Conservation (phyloP, 2,797 vertebrate genomes). For the Orestias chungarensis region DNA sequence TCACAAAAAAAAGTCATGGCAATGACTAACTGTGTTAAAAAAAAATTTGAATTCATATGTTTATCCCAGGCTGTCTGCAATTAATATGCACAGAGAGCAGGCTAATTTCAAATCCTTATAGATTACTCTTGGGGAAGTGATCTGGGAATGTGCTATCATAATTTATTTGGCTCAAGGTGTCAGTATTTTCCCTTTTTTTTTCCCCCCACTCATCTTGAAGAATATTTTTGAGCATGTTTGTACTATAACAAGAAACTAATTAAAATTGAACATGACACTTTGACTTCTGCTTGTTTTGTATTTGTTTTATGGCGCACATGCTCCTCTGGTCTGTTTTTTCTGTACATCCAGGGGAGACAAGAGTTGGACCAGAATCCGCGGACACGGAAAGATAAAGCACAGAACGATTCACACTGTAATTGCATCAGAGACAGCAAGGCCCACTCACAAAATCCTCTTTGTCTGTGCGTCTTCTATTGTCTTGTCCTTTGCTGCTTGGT, state of each 20-base stretch:
- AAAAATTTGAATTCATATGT: constrained; percentile 69
- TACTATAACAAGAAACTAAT: constrained; percentile 64
- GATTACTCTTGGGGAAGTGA: constrained; percentile 65
- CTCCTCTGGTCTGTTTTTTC: constrained; percentile 5
- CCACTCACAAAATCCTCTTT: constrained; percentile 61
- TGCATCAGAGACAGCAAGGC: constrained; percentile 64
- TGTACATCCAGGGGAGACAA: constrained; percentile 6
- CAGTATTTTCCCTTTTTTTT: constrained; percentile 16
- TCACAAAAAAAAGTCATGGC: constrained; percentile 47
- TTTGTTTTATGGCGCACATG: constrained; percentile 21
- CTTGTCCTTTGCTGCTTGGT: constrained; percentile 62
- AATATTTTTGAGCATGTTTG: constrained; percentile 55
- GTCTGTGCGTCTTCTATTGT: constrained; percentile 63
- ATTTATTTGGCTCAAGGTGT: constrained; percentile 70
- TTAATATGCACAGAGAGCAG: constrained; percentile 68
- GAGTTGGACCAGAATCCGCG: constrained; percentile 33
- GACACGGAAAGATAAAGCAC: constrained; percentile 62
- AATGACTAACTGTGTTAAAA: constrained; percentile 63
- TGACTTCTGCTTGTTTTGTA: constrained; percentile 55
- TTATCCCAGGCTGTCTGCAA: constrained; percentile 65
- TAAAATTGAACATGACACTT: constrained; percentile 66
- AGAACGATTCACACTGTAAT: constrained; percentile 71
- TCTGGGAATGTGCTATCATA: constrained; percentile 61
- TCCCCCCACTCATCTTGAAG: constrained; percentile 17
- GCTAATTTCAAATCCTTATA: constrained; percentile 66